Evolutionary conservation across 2,888 invertebrate genomes (phyloP), one percentile per base, ranked within the genome.

Genomic region (Heliconius erato): DNA sequence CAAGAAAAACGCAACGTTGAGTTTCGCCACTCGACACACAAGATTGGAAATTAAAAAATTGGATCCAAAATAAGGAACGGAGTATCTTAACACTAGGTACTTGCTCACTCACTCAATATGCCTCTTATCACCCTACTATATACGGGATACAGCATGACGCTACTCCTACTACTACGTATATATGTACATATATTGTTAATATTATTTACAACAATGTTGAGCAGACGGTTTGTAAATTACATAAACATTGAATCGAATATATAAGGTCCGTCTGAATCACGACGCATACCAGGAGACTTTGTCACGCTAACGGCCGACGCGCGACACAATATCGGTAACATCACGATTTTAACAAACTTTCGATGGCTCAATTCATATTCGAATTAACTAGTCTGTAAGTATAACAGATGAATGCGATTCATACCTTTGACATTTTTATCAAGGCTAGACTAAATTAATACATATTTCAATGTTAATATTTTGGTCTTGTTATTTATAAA

Each of bases 191-290:
- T 85, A 83, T 80, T 59, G 89, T 91, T 89, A 90, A 90, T 90
- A 91, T 92, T 90, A 91, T 91, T 91, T 91, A 91, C 87, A 89
- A 89, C 90, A 89, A 90, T 93, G 94, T 93, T 90, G 91, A 93
- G 92, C 92, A 91, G 91, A 91, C 91, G 44, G 79, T 63, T 35
- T 91, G 90, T 89, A 91, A 88, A 91, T 94, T 94, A 93, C 93
- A 94, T 94, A 95, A 95, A 94, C 93, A 93, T 89, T 91, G 91
- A 91, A 93, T 87, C 83, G 82, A 84, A 86, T 93, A 93, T 94
- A 94, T 94, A 94, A 92, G 94, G 94, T 94, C 94, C 93, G 92
- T 92, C 93, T 96, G 96, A 95, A 94, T 96, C 96, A 96, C 94
- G 92, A 90, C 90, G 94, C 96, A 96, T 95, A 92, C 96, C 96